Evolutionary conservation across 2,113 vertebrate genomes (phyloP).

Genomic region (Bufo bufo): DNA sequence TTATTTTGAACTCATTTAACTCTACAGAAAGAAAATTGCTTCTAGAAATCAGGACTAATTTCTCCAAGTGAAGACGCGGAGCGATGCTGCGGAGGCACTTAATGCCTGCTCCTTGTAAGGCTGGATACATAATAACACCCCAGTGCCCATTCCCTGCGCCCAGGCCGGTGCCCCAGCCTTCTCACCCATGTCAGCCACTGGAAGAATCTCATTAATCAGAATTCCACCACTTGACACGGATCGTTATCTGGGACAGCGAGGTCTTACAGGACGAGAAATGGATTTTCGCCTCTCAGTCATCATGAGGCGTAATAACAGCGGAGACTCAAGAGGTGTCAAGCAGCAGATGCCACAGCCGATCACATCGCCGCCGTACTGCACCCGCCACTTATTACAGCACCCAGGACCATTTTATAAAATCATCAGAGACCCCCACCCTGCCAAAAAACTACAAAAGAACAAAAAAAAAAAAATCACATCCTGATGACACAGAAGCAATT

Average conservation of each 20-base stretch:
- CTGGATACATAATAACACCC: background rate
- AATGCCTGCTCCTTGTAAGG: background rate
- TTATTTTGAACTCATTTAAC: no score
- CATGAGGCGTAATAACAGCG: background rate
- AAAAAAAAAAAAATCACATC: background rate
- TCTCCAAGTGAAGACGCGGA: background rate
- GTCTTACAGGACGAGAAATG: background rate
- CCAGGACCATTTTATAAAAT: background rate
- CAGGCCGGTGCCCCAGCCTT: background rate
- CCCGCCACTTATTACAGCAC: background rate
- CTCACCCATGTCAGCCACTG: background rate
- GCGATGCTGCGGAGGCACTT: background rate
- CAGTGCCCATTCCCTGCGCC: background rate
- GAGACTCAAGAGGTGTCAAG: background rate
- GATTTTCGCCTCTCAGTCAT: conserved; percentile 22
- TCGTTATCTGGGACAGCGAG: background rate
- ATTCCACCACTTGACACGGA: background rate
- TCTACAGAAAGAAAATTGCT: background rate
- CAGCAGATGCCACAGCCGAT: background rate
- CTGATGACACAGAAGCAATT: background rate
- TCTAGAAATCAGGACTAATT: background rate
- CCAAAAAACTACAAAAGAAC: background rate
- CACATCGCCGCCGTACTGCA: background rate
- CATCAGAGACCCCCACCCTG: background rate
- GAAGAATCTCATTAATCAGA: conserved; percentile 20